phyloP scores from a whole-genome alignment of 1,140 invertebrate species.

The Euura saliciscinereae region DNA sequence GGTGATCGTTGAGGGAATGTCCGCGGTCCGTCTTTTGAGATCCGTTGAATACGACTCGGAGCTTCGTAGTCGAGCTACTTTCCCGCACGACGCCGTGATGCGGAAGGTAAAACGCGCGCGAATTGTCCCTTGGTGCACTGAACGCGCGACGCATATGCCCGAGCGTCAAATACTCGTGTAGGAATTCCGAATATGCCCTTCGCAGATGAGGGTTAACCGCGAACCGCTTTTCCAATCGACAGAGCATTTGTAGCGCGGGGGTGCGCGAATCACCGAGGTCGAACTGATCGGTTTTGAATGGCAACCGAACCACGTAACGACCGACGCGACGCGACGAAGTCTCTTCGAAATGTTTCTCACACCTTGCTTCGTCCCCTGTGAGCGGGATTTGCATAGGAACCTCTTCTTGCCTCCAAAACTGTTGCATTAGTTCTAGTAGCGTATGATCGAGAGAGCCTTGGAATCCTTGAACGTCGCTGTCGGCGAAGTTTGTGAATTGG shows the following conservation, averaged over 20 bases:
- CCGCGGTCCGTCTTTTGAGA: conserved; percentile 13
- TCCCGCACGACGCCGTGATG: conserved; percentile 38
- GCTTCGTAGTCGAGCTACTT: conserved; percentile 17
- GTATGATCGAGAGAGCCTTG: not conserved
- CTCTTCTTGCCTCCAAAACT: too few species aligned
- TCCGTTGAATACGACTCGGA: conserved; percentile 34
- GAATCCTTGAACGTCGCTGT: not conserved
- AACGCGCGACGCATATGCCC: conserved; percentile 33
- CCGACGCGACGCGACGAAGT: conserved; percentile 21
- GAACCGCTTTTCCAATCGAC: conserved; percentile 30
- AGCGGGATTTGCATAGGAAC: too few species aligned
- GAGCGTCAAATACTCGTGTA: conserved; percentile 37
- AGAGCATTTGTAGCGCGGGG: conserved; percentile 26
- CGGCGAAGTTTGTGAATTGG: not conserved
- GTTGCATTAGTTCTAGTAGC: too few species aligned
- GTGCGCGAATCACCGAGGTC: conserved; percentile 27
- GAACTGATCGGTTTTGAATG: conserved; percentile 16
- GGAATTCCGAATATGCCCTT: conserved; percentile 21
- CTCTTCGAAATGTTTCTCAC: not conserved
- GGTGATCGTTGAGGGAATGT: conserved; percentile 24
- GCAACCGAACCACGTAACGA: conserved; percentile 13
- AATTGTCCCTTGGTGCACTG: not conserved
- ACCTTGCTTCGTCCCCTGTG: too few species aligned
- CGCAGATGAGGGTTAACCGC: conserved; percentile 8
- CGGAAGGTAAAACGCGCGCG: conserved; percentile 32